phyloP scores from a whole-genome alignment of 2,888 invertebrate species.

The Ernsta delagoae region DNA sequence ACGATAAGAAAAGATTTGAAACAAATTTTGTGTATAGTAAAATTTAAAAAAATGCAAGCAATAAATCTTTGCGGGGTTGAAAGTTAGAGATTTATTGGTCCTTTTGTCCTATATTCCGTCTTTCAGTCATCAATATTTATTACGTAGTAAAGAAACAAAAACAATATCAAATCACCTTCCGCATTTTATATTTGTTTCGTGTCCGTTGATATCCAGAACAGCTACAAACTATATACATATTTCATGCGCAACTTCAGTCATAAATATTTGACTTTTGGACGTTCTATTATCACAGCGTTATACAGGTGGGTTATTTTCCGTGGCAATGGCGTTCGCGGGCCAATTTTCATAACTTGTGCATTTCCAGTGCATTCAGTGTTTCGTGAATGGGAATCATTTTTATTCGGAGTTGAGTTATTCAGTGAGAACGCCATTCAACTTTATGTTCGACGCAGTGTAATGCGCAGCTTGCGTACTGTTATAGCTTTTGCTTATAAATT shows the following conservation, averaged over 20 bases:
- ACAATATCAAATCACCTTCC: neutral
- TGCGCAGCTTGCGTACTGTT: neutral
- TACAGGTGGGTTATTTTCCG: constrained; percentile 12
- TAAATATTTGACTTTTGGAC: constrained; percentile 34
- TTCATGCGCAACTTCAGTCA: constrained; percentile 21
- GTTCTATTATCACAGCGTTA: constrained; percentile 20
- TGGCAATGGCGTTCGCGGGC: constrained; percentile 12
- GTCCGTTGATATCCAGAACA: neutral
- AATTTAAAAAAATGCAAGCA: no score
- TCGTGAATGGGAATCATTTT: constrained; percentile 29
- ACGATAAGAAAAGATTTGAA: no score
- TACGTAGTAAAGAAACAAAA: neutral
- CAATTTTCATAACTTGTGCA: constrained; percentile 35
- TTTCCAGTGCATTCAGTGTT: constrained; percentile 31
- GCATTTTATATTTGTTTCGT: constrained; percentile 8
- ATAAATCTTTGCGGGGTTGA: no score
- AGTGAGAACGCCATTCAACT: constrained; percentile 20
- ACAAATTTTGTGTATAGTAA: no score
- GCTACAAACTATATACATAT: constrained; percentile 10
- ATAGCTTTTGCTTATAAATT: constrained; percentile 6
- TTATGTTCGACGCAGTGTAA: constrained; percentile 23
- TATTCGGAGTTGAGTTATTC: constrained; percentile 27
- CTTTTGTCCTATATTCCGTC: no score
- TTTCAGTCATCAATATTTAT: neutral
- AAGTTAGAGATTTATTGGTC: no score